phyloP scores from a whole-genome alignment of 2,888 invertebrate genomes.

The Nebria brevicollis region DNA sequence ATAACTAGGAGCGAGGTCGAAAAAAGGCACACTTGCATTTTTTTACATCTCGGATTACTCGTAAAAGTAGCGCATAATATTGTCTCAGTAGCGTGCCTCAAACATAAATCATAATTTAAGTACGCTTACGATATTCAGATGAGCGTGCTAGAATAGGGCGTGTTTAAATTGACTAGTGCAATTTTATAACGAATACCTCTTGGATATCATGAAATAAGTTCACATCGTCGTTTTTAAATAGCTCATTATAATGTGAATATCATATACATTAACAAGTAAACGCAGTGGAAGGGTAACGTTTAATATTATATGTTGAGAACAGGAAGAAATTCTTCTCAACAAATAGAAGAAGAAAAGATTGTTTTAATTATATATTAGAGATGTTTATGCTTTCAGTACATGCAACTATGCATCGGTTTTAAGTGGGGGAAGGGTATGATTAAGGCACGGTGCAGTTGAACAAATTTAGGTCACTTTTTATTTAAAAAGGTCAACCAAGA shows the following conservation, averaged over 20 bases:
- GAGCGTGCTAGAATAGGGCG: neutral
- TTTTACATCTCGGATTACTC: neutral
- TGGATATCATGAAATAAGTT: neutral
- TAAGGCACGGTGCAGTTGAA: too few relatives aligned
- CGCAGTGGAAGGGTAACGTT: neutral
- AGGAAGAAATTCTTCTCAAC: neutral
- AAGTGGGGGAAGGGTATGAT: too few relatives aligned
- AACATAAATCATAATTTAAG: too few relatives aligned
- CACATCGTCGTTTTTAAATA: neutral
- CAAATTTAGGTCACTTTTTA: too few relatives aligned
- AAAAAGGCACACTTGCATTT: neutral
- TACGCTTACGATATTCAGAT: neutral
- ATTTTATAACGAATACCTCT: neutral
- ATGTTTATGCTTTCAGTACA: neutral
- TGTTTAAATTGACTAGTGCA: neutral
- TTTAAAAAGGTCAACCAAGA: too few relatives aligned
- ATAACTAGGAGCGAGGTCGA: neutral
- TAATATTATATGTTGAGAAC: neutral
- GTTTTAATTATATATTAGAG: conserved; percentile 1
- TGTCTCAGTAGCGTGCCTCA: neutral
- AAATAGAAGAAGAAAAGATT: neutral
- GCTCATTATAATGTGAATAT: neutral
- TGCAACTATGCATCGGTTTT: too few relatives aligned
- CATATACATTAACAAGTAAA: neutral
- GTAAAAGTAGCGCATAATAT: neutral